phyloP scores from a whole-genome alignment of 2,888 invertebrate genomes.

The Rotaria sp. region DNA sequence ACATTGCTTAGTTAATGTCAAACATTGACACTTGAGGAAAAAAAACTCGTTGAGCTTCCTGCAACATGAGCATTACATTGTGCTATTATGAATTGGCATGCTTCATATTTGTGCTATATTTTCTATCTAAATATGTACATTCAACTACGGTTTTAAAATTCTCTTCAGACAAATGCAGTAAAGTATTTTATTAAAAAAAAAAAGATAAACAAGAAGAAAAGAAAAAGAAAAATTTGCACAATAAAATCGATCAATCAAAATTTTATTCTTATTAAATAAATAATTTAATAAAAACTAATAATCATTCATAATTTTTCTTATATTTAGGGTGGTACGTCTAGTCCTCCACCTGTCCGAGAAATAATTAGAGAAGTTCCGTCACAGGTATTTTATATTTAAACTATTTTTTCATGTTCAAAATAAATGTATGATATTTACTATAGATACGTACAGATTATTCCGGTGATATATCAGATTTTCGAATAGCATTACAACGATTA shows the following conservation, averaged over 20 bases:
- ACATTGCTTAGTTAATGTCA: background rate
- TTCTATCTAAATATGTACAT: background rate
- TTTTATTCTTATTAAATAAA: too few species aligned
- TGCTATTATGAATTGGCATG: background rate
- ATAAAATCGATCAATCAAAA: too few species aligned
- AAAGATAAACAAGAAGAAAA: background rate
- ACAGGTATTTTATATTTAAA: background rate
- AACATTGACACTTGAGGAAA: background rate
- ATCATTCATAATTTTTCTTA: too few species aligned
- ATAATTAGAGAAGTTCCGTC: too few species aligned
- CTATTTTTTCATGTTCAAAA: too few species aligned
- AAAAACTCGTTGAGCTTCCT: background rate
- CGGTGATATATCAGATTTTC: background rate
- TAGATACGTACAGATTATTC: background rate
- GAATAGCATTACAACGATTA: constrained; percentile 8
- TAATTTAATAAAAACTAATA: too few species aligned
- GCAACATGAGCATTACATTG: background rate
- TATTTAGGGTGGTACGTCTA: too few species aligned
- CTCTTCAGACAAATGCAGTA: background rate
- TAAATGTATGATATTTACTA: too few species aligned
- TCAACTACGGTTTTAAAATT: background rate
- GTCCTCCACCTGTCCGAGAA: too few species aligned
- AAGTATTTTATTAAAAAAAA: background rate
- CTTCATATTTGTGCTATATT: background rate
- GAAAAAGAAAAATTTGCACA: too few species aligned